Evolutionary conservation across 2,113 vertebrate genomes (phyloP).

Genomic region (Anseranas semipalmata): DNA sequence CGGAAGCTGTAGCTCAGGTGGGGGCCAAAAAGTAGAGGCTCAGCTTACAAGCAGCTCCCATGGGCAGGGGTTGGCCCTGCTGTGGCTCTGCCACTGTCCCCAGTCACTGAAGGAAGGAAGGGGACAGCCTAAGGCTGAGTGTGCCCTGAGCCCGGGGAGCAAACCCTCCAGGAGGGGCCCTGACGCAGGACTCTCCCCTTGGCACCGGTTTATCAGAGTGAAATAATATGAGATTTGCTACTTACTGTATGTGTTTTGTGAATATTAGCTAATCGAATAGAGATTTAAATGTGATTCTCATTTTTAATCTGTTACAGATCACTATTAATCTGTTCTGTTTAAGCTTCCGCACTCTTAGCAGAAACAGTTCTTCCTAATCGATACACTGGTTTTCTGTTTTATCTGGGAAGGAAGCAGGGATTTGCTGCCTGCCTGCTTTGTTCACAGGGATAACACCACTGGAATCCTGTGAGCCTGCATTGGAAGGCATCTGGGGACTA

Average conservation of each 20-base stretch:
- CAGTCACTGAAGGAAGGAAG: neutral
- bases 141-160: neutral
- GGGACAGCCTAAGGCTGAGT: accelerated
- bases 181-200: neutral
- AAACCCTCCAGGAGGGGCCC: neutral
- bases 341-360: neutral
- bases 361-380: neutral
- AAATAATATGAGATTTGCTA: neutral
- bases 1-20: neutral
- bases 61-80: neutral
- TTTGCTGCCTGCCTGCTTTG: neutral
- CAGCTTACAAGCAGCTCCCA: neutral
- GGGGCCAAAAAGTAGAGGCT: neutral
- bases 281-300: neutral
- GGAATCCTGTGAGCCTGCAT: neutral
- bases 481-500: neutral
- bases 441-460: neutral
- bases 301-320: slow-evolving; percentile 10
- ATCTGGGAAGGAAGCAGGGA: neutral
- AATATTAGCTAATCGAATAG: neutral
- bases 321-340: neutral
- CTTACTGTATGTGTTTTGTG: neutral
- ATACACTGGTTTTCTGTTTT: neutral
- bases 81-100: neutral
- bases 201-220: neutral